Conservation (phyloP, 2,888 invertebrate genomes). For the Tenthredo livida region DNA sequence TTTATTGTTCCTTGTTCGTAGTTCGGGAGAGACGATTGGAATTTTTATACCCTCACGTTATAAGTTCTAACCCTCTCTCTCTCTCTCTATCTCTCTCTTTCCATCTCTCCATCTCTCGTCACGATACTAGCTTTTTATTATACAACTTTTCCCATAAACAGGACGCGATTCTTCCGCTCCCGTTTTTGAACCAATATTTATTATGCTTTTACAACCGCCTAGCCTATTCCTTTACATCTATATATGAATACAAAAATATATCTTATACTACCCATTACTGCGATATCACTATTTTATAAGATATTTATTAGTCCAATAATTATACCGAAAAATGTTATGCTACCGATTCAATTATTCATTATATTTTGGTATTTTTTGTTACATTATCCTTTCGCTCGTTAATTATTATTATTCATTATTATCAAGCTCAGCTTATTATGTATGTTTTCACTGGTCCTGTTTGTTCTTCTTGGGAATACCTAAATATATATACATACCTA, state of each 20-base stretch:
- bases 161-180: slow-evolving; percentile 56
- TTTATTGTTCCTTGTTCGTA: slow-evolving; percentile 46
- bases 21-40: slow-evolving; percentile 48
- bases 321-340: not conserved
- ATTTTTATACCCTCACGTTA: slow-evolving; percentile 50
- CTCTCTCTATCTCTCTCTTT: not conserved
- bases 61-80: slow-evolving; percentile 21
- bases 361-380: not conserved
- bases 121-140: slow-evolving; percentile 62
- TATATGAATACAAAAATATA: not conserved
- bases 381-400: not conserved
- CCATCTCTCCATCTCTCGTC: not conserved
- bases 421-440: not conserved
- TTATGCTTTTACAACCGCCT: slow-evolving; percentile 59
- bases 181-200: slow-evolving; percentile 65
- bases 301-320: not conserved
- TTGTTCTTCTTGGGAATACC: no score
- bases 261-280: not conserved
- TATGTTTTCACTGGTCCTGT: not conserved
- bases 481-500: no score
- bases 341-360: not conserved
- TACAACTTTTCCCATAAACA: slow-evolving; percentile 66
- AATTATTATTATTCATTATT: not conserved
- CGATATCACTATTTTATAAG: not conserved
- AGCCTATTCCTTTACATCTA: not conserved